phyloP scores from a whole-genome alignment of 2,113 vertebrate species.

The Microcebus jonahi region DNA sequence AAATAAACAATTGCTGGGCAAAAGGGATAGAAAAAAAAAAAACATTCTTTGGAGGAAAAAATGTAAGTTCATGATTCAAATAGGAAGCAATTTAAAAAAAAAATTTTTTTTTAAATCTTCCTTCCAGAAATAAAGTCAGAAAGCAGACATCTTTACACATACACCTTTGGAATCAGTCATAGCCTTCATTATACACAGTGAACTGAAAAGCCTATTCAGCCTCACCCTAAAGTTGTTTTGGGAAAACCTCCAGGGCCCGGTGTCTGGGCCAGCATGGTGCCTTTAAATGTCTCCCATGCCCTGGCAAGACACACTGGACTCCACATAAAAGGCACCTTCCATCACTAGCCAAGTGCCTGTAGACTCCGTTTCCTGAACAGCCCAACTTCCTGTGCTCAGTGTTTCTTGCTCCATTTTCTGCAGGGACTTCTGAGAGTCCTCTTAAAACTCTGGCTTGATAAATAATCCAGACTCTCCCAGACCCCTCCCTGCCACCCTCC shows the following conservation, averaged over 20 bases:
- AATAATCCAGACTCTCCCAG: not conserved
- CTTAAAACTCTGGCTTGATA: not conserved
- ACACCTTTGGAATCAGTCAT: not conserved
- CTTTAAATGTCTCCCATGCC: conserved; percentile 30
- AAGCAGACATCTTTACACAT: not conserved
- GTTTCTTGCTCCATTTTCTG: not conserved
- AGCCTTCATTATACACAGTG: not conserved
- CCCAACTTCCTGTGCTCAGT: conserved; percentile 11
- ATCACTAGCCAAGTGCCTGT: conserved; percentile 47
- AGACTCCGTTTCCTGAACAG: conserved; percentile 55
- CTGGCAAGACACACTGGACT: conserved; percentile 29
- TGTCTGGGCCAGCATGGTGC: not conserved
- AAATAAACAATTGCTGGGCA: conserved; percentile 17
- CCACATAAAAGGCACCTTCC: conserved; percentile 54
- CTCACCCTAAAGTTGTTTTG: conserved; percentile 37
- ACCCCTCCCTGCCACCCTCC: not conserved
- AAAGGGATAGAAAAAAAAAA: conserved; percentile 31
- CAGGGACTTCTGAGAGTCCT: not conserved
- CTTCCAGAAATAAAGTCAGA: conserved; percentile 43
- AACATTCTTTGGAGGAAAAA: not conserved
- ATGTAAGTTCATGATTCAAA: not conserved
- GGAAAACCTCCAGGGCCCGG: conserved; percentile 61
- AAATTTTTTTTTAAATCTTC: not conserved
- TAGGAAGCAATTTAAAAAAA: not conserved
- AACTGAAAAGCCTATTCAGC: conserved; percentile 61